Evolutionary conservation across 2,113 vertebrate genomes (phyloP).

Genomic region (Hippocampus abdominalis): DNA sequence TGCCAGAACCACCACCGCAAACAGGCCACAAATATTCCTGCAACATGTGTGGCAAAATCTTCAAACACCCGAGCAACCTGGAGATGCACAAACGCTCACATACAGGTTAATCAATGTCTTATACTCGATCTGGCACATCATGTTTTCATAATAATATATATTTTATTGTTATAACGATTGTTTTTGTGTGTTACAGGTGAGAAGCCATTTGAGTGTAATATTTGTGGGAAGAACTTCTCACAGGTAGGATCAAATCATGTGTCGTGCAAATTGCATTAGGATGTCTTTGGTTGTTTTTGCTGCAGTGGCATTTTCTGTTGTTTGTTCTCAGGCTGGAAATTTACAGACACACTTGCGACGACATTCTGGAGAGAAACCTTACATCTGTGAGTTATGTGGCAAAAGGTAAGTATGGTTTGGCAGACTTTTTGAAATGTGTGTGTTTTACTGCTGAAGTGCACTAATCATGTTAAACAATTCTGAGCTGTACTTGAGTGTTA

Average conservation of each 20-base stretch:
- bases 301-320: background rate
- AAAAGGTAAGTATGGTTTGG: constrained; percentile 78
- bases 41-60: constrained; percentile 87
- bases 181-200: constrained; percentile 81
- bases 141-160: background rate
- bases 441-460: background rate
- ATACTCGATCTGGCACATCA: background rate
- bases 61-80: constrained; percentile 96
- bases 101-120: constrained; percentile 76
- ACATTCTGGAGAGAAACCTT: constrained; percentile 95
- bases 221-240: constrained; percentile 97
- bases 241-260: constrained; percentile 76
- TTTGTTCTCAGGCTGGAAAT: constrained; percentile 84
- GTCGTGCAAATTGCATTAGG: background rate
- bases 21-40: constrained; percentile 79
- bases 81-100: constrained; percentile 95
- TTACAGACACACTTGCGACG: constrained; percentile 93
- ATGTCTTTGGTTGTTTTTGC: background rate
- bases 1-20: constrained; percentile 38
- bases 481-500: too few relatives aligned
- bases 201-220: constrained; percentile 96
- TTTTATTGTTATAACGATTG: background rate
- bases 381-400: constrained; percentile 96
- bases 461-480: too few relatives aligned
- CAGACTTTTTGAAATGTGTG: background rate